Evolutionary conservation across 2,888 invertebrate species (phyloP).

Genomic region (Masnerella sp.): DNA sequence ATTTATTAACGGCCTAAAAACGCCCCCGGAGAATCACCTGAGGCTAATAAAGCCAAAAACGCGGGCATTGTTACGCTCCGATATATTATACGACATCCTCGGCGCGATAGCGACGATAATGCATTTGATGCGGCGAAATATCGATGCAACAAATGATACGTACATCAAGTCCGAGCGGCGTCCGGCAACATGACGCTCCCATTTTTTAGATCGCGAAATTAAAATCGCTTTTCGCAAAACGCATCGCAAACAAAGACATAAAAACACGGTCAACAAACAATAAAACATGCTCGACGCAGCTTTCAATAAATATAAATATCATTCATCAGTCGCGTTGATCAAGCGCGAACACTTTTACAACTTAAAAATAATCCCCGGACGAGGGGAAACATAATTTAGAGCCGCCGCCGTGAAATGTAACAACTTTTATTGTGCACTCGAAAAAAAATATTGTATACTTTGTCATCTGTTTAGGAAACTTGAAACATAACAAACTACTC

Average conservation of each 20-base stretch:
- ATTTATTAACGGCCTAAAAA: conserved; percentile 47
- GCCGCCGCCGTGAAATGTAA: conserved; percentile 10
- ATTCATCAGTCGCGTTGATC: conserved; percentile 12
- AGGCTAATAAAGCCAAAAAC: conserved; percentile 52
- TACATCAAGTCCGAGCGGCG: conserved; percentile 17
- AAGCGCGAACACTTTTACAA: conserved; percentile 17
- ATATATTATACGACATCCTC: conserved; percentile 32
- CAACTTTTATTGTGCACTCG: conserved; percentile 43
- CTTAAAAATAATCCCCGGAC: conserved; percentile 22
- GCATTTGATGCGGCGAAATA: conserved; percentile 29
- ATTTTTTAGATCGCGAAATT: conserved; percentile 11
- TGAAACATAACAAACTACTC: too few species aligned
- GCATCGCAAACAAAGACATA: not conserved
- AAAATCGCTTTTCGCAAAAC: not conserved
- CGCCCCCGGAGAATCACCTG: conserved; percentile 37
- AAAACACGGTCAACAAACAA: not conserved
- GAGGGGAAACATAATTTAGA: conserved; percentile 19
- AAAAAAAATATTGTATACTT: too few species aligned
- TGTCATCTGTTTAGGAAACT: too few species aligned
- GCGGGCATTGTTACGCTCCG: conserved; percentile 18
- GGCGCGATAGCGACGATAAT: conserved; percentile 39
- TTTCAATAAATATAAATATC: conserved; percentile 24
- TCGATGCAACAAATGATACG: conserved; percentile 42
- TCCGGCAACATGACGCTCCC: not conserved
- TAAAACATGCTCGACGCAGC: not conserved